Conservation (phyloP, 2,888 invertebrate species). For the Aproaerema taeniolella region DNA sequence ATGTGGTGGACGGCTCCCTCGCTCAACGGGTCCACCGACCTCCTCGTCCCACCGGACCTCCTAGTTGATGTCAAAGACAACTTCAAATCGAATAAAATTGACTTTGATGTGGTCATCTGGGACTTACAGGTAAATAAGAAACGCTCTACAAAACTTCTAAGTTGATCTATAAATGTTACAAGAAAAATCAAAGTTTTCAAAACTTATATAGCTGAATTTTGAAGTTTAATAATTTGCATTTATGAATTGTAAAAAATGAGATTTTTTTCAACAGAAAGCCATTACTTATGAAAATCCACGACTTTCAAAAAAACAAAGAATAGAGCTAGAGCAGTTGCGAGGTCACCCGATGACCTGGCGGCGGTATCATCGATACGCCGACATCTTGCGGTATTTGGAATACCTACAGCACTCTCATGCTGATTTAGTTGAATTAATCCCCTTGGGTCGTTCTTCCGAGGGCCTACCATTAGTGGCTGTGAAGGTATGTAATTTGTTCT, state of each 20-base stretch:
- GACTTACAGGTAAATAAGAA: slow-evolving; percentile 81
- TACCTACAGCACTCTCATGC: slow-evolving; percentile 81
- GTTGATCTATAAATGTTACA: too few relatives aligned
- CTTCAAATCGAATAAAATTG: slow-evolving; percentile 78
- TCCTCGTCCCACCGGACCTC: slow-evolving; percentile 84
- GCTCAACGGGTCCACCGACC: slow-evolving; percentile 79
- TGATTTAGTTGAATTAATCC: slow-evolving; percentile 80
- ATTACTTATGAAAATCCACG: slow-evolving; percentile 82
- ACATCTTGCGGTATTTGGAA: slow-evolving; percentile 83
- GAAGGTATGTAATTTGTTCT: slow-evolving; percentile 66
- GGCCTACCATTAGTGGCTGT: slow-evolving; percentile 83
- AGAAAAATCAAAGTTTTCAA: too few relatives aligned
- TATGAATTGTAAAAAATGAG: background rate
- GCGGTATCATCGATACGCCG: slow-evolving; percentile 83
- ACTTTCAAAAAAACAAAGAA: slow-evolving; percentile 78
- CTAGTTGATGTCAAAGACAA: slow-evolving; percentile 76
- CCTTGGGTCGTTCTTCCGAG: slow-evolving; percentile 85
- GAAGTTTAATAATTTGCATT: background rate
- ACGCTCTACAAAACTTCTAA: too few relatives aligned
- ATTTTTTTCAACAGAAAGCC: slow-evolving; percentile 69
- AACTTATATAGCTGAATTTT: too few relatives aligned
- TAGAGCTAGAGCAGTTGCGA: slow-evolving; percentile 74
- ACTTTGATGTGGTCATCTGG: slow-evolving; percentile 81
- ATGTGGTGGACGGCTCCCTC: slow-evolving; percentile 73
- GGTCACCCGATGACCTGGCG: slow-evolving; percentile 84